phyloP scores from a whole-genome alignment of 1,140 invertebrate genomes.

The Brachionus rotundiformis region DNA sequence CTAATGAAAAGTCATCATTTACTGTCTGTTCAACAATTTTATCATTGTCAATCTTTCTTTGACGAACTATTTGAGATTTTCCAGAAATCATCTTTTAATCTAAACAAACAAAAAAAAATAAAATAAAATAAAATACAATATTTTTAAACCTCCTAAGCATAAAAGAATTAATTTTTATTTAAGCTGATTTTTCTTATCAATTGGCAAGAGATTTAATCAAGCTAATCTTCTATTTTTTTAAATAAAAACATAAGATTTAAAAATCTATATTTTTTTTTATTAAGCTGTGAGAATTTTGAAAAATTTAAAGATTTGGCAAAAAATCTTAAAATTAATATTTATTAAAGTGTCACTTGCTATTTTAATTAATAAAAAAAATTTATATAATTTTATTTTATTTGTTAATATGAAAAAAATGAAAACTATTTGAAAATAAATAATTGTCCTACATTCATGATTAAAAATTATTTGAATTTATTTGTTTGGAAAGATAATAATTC shows the following conservation, averaged over 20 bases:
- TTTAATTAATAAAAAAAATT: too few relatives aligned
- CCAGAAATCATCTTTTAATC: slow-evolving; percentile 27
- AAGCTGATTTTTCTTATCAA: neutral
- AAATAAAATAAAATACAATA: neutral
- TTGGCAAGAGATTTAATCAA: neutral
- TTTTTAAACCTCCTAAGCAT: neutral
- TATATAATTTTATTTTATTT: too few relatives aligned
- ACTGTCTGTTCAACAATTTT: neutral
- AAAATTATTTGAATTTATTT: neutral
- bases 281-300: too few relatives aligned
- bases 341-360: too few relatives aligned
- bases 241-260: neutral
- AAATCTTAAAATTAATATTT: too few relatives aligned
- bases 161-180: neutral
- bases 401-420: too few relatives aligned
- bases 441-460: neutral
- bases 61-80: slow-evolving; percentile 33
- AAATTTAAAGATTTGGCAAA: too few relatives aligned
- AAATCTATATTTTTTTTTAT: neutral
- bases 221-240: neutral
- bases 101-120: neutral
- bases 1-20: neutral
- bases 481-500: neutral
- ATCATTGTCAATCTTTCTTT: slow-evolving; percentile 8
- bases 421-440: neutral